These are phyloP conservation scores for Entomobrya multifasciata DNA, from an alignment of 2,888 invertebrate species.

Conservation along the genomic window DNA sequence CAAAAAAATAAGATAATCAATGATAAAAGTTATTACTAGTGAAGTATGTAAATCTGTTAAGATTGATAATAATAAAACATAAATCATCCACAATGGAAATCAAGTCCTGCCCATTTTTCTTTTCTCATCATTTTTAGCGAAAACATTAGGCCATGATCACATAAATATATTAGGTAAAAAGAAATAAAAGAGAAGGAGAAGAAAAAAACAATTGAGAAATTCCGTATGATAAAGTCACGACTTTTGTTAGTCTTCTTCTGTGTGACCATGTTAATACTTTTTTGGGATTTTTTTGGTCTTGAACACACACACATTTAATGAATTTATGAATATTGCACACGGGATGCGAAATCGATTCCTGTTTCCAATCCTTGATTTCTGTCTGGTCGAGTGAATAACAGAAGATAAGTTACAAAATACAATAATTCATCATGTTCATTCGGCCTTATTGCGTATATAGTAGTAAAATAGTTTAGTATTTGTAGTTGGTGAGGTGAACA, in stretches of 20 bases:
- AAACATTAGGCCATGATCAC: constrained; percentile 62
- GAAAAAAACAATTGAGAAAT: constrained; percentile 70
- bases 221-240: constrained; percentile 71
- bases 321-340: constrained; percentile 52
- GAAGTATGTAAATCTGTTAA: constrained; percentile 69
- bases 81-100: constrained; percentile 69
- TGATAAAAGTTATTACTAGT: constrained; percentile 71
- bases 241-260: constrained; percentile 27
- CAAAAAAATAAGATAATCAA: constrained; percentile 62
- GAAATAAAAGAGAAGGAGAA: constrained; percentile 10
- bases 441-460: neutral
- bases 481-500: constrained; percentile 17
- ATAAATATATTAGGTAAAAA: constrained; percentile 49
- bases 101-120: constrained; percentile 70
- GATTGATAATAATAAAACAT: constrained; percentile 73
- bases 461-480: neutral
- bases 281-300: constrained; percentile 59
- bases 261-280: constrained; percentile 20
- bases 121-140: constrained; percentile 62
- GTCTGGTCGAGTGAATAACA: constrained; percentile 29
- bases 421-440: constrained; percentile 59
- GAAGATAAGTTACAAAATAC: constrained; percentile 35
- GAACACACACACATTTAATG: constrained; percentile 50
- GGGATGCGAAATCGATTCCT: constrained; percentile 63
- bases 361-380: constrained; percentile 70